Conservation (phyloP, 2,113 vertebrate genomes). For the Dipodomys ordii region DNA sequence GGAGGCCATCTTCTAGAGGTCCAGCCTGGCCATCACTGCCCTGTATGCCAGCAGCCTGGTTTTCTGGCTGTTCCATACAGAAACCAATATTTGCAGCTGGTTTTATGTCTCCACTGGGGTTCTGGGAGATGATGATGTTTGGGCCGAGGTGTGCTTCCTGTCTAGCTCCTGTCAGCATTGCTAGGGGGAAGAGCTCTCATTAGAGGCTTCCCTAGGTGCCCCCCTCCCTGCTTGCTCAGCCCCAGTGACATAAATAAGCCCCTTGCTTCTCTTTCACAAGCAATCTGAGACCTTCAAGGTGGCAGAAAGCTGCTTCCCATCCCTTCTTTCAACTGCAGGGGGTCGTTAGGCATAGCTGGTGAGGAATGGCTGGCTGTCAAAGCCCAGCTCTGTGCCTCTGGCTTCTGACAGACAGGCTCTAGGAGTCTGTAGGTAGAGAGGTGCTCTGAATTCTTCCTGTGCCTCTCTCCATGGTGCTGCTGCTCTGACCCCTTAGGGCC, state of each 20-base stretch:
- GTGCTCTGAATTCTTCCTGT: not conserved
- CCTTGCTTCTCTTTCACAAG: slow-evolving; percentile 61
- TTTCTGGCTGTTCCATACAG: not conserved
- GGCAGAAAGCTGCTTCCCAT: not conserved
- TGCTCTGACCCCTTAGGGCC: not conserved
- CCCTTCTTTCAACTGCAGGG: not conserved
- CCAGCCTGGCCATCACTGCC: not conserved
- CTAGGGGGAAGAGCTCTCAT: slow-evolving; percentile 55
- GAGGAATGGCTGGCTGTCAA: slow-evolving; percentile 33
- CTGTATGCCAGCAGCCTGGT: not conserved
- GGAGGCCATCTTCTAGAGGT: not conserved
- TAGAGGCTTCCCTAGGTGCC: slow-evolving; percentile 44
- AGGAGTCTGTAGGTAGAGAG: not conserved
- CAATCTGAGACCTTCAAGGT: not conserved
- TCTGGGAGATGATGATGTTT: not conserved
- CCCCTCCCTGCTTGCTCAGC: slow-evolving; percentile 21
- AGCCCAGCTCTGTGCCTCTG: not conserved
- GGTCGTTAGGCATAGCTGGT: not conserved
- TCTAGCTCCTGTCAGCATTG: slow-evolving; percentile 58
- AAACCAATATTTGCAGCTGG: not conserved
- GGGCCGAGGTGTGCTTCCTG: slow-evolving; percentile 1
- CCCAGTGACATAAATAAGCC: slow-evolving; percentile 57
- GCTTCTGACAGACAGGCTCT: slow-evolving; percentile 54
- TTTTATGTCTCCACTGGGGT: slow-evolving; percentile 7
- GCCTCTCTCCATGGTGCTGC: accelerated